These are phyloP conservation scores for Hydrocynus forskahlii DNA, from an alignment of 2,797 vertebrate species.

Conservation along the genomic window DNA sequence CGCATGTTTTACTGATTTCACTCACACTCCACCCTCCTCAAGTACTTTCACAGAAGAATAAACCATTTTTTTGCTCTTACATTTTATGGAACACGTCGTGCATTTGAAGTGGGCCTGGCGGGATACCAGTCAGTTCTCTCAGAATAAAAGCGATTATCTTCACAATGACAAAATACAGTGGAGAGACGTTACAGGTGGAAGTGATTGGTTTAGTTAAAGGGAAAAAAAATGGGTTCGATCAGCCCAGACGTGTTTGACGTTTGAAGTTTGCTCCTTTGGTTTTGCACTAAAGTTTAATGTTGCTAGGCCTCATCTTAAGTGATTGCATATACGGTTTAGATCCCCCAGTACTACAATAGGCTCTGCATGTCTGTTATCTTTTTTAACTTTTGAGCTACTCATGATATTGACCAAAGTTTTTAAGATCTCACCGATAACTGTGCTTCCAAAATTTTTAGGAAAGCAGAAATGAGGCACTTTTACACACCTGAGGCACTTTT, in stretches of 20 bases:
- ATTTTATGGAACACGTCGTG: slow-evolving; percentile 12
- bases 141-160: neutral
- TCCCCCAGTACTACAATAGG: too few relatives aligned
- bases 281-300: neutral
- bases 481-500: too few relatives aligned
- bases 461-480: too few relatives aligned
- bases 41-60: slow-evolving; percentile 10
- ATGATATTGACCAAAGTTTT: too few relatives aligned
- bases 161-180: neutral
- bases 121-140: neutral
- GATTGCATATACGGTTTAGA: too few relatives aligned
- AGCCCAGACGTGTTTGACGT: neutral
- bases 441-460: too few relatives aligned
- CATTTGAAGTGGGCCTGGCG: neutral
- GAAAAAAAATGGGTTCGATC: neutral
- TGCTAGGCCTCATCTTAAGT: neutral
- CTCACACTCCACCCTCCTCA: slow-evolving; percentile 4
- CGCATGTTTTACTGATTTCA: slow-evolving; percentile 16
- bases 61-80: neutral
- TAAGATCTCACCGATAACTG: too few relatives aligned
- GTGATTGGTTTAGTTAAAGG: neutral
- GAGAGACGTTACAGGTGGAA: neutral
- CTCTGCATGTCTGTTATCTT: too few relatives aligned
- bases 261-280: neutral
- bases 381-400: too few relatives aligned